Percentiles rank a stretch among this genome's conserved stretches.
phyloP scores from a whole-genome alignment of 2,113 vertebrate species.

The rat (Rattus norvegicus) region GRCr8 NC_086021.1:45089001-45089500 shows the following conservation, averaged over 20 bases:
- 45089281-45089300: background rate
- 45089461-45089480: background rate
- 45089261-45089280: background rate
- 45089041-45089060: too few relatives aligned
- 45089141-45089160: too few relatives aligned
- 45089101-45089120: too few relatives aligned
- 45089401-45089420: background rate
- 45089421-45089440: background rate
- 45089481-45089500: background rate
- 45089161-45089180: background rate
- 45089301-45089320: background rate
- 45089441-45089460: background rate
- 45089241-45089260: background rate
- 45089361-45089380: background rate
- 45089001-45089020: too few relatives aligned
- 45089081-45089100: too few relatives aligned
- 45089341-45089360: background rate
- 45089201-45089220: background rate
- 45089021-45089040: too few relatives aligned
- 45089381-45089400: background rate
- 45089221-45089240: background rate
- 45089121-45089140: too few relatives aligned
- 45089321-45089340: background rate
- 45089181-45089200: background rate
- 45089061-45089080: too few relatives aligned